Evolutionary conservation across 1,140 invertebrate species (phyloP).

Genomic region (Hycleus phaleratus): DNA sequence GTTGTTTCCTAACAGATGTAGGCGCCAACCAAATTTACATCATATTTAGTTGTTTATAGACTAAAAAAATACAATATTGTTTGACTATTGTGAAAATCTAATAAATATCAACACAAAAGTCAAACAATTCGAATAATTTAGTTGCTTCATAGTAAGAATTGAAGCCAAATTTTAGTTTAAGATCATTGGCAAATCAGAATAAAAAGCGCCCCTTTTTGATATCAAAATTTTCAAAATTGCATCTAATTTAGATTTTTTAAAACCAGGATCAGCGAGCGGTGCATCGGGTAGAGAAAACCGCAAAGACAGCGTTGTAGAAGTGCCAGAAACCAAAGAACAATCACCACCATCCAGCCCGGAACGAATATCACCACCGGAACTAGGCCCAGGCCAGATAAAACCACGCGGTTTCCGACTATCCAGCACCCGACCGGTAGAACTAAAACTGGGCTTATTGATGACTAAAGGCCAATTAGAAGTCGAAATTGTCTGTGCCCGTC

Average conservation of each 20-base stretch:
- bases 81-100: too few relatives aligned
- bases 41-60: too few relatives aligned
- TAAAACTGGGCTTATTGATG: constrained; percentile 80
- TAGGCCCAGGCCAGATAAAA: constrained; percentile 71
- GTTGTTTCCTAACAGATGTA: constrained; percentile 4
- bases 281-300: constrained; percentile 24
- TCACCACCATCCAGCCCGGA: constrained; percentile 44
- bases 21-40: too few relatives aligned
- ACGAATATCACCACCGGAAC: constrained; percentile 39
- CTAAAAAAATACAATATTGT: too few relatives aligned
- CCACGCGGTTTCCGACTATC: constrained; percentile 61
- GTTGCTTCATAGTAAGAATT: too few relatives aligned
- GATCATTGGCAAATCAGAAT: too few relatives aligned
- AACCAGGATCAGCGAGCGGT: constrained; percentile 22
- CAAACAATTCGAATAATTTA: too few relatives aligned
- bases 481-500: constrained; percentile 57
- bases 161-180: too few relatives aligned
- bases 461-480: constrained; percentile 88
- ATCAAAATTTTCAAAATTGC: too few relatives aligned
- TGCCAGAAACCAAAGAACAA: constrained; percentile 38
- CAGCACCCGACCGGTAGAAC: constrained; percentile 64
- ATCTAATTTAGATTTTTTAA: too few relatives aligned
- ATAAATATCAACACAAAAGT: too few relatives aligned
- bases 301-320: constrained; percentile 36
- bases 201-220: too few relatives aligned